Conservation (phyloP, 2,113 vertebrate species). For the Bufo bufo region DNA sequence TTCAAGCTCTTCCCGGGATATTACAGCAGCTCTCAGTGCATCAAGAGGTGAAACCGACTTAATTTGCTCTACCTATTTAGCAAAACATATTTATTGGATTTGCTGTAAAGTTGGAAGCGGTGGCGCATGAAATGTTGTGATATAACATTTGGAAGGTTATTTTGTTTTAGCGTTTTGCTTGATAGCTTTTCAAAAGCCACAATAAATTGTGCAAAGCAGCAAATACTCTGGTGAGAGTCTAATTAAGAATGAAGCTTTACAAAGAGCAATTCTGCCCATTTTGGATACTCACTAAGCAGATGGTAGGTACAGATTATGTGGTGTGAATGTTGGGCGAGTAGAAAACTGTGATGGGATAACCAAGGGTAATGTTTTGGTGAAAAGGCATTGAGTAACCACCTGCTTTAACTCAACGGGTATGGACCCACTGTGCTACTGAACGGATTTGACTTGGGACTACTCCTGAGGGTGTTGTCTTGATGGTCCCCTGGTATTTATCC, state of each 20-base stretch:
- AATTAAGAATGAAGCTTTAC: slow-evolving; percentile 8
- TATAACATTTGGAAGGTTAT: slow-evolving; percentile 53
- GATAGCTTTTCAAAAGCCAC: slow-evolving; percentile 43
- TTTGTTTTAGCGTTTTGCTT: slow-evolving; percentile 25
- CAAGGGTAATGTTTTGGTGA: no score
- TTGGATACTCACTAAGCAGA: background rate
- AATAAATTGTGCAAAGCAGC: slow-evolving; percentile 32
- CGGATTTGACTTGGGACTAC: no score
- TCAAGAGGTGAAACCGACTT: slow-evolving; percentile 19
- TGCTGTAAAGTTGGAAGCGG: slow-evolving; percentile 35
- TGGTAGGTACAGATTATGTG: background rate
- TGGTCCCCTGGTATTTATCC: no score
- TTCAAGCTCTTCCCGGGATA: background rate
- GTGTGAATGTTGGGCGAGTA: background rate
- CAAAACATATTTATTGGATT: slow-evolving; percentile 56
- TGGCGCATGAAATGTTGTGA: slow-evolving; percentile 37
- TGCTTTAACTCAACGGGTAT: no score
- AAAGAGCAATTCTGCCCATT: background rate
- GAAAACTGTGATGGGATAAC: no score
- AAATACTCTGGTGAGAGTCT: slow-evolving; percentile 1
- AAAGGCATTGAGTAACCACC: no score
- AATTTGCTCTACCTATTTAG: slow-evolving; percentile 39
- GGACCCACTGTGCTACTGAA: no score
- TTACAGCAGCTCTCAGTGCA: background rate
- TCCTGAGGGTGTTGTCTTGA: no score